Percentiles rank a stretch among this genome's conserved stretches.
Evolutionary conservation across 2,888 invertebrate species (phyloP).

Genomic region (Dynastes tityus): DNA sequence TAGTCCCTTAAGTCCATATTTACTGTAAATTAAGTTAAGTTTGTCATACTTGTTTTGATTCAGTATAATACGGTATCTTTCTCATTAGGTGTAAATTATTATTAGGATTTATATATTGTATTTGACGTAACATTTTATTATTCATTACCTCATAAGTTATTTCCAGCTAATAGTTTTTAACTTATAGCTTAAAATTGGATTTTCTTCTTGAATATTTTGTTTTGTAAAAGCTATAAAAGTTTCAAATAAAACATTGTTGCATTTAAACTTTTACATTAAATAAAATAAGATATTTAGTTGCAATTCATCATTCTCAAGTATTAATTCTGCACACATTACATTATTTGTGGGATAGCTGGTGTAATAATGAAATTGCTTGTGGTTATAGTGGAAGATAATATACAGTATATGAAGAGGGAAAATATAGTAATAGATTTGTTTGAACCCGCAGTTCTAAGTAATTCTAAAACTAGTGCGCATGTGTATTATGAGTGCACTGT

Average conservation of each 20-base stretch:
- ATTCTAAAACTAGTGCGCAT: too few species aligned
- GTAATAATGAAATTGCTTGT: too few species aligned
- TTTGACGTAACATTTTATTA: conserved; percentile 34
- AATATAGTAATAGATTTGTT: too few species aligned
- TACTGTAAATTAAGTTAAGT: conserved; percentile 4
- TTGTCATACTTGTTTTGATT: conserved; percentile 13
- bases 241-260: conserved; percentile 39
- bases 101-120: conserved; percentile 35
- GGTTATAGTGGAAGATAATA: too few species aligned
- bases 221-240: conserved; percentile 28
- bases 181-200: conserved; percentile 18
- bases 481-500: too few species aligned
- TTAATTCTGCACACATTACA: too few species aligned
- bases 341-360: too few species aligned
- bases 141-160: conserved; percentile 32
- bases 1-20: conserved; percentile 53
- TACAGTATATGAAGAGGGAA: too few species aligned
- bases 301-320: too few species aligned
- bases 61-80: conserved; percentile 29
- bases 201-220: conserved; percentile 24
- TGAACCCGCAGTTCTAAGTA: too few species aligned
- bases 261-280: conserved; percentile 20
- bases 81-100: conserved; percentile 40
- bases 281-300: too few species aligned
- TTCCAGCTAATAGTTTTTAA: neutral